Percentiles rank a stretch among this genome's conserved stretches.
Evolutionary conservation across 2,113 vertebrate species (phyloP).

Genomic region (Myotis yumanensis): DNA sequence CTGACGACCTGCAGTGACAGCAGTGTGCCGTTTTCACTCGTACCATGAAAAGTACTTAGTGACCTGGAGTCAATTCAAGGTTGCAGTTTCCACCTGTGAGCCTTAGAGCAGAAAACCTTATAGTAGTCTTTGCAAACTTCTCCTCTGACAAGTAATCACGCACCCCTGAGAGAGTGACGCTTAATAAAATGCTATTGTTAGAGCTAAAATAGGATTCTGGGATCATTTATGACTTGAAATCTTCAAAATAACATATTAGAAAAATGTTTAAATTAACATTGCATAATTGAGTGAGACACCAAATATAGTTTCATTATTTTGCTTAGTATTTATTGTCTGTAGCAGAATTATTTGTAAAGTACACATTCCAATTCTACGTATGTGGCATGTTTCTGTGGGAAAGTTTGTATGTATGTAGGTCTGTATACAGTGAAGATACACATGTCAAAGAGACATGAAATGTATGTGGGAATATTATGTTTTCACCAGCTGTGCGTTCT

Average conservation of each 20-base stretch:
- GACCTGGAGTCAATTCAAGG: slow-evolving; percentile 55
- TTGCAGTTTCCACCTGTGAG: neutral
- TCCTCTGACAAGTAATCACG: neutral
- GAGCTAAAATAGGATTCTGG: neutral
- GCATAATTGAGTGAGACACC: neutral
- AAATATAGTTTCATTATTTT: neutral
- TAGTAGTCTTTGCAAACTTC: slow-evolving; percentile 43
- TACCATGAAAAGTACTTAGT: slow-evolving; percentile 50
- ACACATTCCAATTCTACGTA: neutral
- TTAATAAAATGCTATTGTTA: neutral
- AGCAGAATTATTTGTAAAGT: slow-evolving; percentile 50
- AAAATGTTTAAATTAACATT: neutral
- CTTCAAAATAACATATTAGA: neutral
- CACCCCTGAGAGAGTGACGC: neutral
- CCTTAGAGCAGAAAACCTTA: slow-evolving; percentile 9
- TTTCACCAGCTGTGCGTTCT: slow-evolving; percentile 64
- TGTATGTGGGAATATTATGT: slow-evolving; percentile 63
- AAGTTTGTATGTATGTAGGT: slow-evolving; percentile 62
- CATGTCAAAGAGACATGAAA: slow-evolving; percentile 72
- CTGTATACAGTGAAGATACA: slow-evolving; percentile 73
- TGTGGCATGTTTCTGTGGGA: slow-evolving; percentile 64
- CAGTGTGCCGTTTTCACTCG: neutral
- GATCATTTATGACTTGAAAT: neutral
- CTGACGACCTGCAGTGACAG: slow-evolving; percentile 44
- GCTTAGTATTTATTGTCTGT: slow-evolving; percentile 19